Evolutionary conservation across 1,140 invertebrate species (phyloP), one percentile per base, ranked within the genome.

Genomic region (Gonatopus flavifemur): DNA sequence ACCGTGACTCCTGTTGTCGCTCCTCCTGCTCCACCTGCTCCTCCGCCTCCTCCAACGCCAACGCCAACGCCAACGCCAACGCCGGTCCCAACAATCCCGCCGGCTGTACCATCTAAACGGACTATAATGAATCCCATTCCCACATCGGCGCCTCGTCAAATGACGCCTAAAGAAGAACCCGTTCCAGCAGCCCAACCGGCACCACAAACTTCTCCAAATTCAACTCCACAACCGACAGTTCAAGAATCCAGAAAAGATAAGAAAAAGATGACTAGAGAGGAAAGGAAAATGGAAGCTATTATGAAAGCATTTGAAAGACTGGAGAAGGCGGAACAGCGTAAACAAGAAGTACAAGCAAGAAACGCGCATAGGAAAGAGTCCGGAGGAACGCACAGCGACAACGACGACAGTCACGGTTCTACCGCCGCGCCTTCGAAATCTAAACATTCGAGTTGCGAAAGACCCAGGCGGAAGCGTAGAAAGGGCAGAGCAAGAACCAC

Each of bases 241-340:
- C 79, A 53, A 64, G 81, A 73, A 60, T 80, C 62, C 62, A 81
- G 64, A 66, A 85, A 80, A 65, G 84, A 77, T 64, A 85, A 81
- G 52, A 85, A 78, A 67, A 82, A 72, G 71, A 76, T 91, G 87
- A 91, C 90, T 2, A 78, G 93, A 3, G 95, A 98, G 74, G 94
- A 98, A 66, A 83, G 93, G n/a, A 98, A 98, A 78, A 87, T 98
- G 82, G 91, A 95, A 66, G 93, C 93, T 0, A 94, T 95, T 55
- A 88, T 98, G 85, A 92, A 94, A 67, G 91, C 93, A 0, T 94
- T 98, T 72, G 89, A 90, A 58, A 81, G 88, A 22, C 82, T 92
- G 80, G 89, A 92, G 59, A 89, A 89, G 57, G 86, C 86, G 12
- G 83, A 90, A 63, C 85, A 88, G 41, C 76, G 87, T n/a, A 89